Conservation (phyloP, 2,797 vertebrate species). For the Acrocephalus scirpaceus region DNA sequence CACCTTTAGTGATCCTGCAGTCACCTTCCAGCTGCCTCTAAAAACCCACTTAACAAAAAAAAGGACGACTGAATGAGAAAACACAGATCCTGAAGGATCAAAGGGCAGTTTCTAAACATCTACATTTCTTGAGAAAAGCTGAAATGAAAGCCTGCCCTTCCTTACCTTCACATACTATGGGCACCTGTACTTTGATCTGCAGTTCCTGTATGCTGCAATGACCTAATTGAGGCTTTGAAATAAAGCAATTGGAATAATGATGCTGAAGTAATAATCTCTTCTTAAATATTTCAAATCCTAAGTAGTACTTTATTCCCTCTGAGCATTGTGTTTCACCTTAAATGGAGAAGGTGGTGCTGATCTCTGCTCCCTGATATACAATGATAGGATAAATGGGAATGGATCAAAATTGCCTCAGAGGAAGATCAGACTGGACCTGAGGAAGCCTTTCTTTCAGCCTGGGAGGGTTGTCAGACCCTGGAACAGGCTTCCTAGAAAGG, state of each 20-base stretch:
- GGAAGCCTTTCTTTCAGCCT: background rate
- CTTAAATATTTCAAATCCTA: constrained; percentile 23
- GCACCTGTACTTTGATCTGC: constrained; percentile 5
- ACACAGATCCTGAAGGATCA: background rate
- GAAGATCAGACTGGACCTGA: background rate
- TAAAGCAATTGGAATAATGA: background rate
- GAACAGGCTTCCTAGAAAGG: background rate
- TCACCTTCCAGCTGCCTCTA: background rate
- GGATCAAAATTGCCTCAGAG: background rate
- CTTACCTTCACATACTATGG: background rate
- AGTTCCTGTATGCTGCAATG: background rate
- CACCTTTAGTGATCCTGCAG: background rate
- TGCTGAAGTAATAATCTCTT: background rate
- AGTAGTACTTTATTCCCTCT: background rate
- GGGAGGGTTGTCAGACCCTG: background rate
- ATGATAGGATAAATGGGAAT: background rate
- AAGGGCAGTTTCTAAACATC: background rate
- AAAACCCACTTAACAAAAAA: background rate
- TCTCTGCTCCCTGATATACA: background rate
- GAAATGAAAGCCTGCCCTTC: constrained; percentile 8
- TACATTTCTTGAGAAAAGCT: background rate
- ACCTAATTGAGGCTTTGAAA: background rate
- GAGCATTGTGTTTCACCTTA: background rate
- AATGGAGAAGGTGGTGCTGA: background rate
- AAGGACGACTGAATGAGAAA: background rate